Conservation (phyloP, 1,140 invertebrate genomes). For the Trichonephila inaurata region DNA sequence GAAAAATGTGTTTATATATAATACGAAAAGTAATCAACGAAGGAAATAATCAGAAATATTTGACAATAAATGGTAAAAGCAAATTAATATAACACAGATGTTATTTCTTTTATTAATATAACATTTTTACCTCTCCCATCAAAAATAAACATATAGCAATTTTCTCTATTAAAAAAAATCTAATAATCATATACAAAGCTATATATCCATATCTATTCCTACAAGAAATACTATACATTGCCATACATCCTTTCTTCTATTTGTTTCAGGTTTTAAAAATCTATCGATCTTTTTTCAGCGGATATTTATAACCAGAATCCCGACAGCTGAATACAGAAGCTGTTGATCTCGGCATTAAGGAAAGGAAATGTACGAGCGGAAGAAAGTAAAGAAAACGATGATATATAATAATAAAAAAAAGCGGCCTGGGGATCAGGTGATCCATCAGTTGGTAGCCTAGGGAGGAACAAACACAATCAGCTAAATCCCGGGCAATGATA, state of each 20-base stretch:
- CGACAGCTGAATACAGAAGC: conserved; percentile 29
- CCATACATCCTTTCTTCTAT: background rate
- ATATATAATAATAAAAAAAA: conserved; percentile 34
- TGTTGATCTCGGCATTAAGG: conserved; percentile 41
- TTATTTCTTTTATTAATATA: too few species aligned
- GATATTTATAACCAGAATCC: conserved; percentile 11
- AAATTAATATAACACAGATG: too few species aligned
- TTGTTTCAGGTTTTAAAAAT: background rate
- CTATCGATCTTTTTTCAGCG: conserved; percentile 19
- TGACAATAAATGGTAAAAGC: too few species aligned
- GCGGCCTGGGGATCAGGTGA: conserved; percentile 60
- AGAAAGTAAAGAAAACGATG: conserved; percentile 16
- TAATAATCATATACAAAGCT: too few species aligned
- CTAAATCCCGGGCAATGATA: conserved; percentile 74
- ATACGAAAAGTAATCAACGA: too few species aligned
- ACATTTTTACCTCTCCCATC: too few species aligned
- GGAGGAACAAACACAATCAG: conserved; percentile 76
- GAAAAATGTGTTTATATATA: too few species aligned
- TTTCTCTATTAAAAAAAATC: too few species aligned
- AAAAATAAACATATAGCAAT: too few species aligned
- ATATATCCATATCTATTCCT: too few species aligned
- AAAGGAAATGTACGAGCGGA: conserved; percentile 30
- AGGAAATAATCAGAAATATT: too few species aligned
- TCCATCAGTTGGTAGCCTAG: conserved; percentile 62
- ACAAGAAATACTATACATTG: background rate